Conservation (phyloP, 2,797 vertebrate species). For the Enteromius treurensis region DNA sequence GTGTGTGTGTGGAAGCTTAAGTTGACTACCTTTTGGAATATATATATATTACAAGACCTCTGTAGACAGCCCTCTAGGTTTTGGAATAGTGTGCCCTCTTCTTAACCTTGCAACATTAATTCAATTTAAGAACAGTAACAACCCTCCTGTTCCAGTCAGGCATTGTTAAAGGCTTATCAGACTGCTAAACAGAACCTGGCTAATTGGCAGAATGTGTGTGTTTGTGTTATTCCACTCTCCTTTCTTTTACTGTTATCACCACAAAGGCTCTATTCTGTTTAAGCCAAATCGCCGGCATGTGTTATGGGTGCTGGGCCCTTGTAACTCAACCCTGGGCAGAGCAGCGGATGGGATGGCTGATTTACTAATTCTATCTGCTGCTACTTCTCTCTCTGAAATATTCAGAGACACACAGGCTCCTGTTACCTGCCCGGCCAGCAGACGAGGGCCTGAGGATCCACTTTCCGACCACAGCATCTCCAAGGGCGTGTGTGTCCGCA, state of each 20-base stretch:
- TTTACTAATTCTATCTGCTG: constrained; percentile 29
- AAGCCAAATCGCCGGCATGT: constrained; percentile 43
- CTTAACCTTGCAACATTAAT: constrained; percentile 12
- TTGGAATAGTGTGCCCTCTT: background rate
- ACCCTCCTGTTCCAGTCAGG: constrained; percentile 11
- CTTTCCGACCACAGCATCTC: constrained; percentile 49
- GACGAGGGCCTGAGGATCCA: constrained; percentile 34
- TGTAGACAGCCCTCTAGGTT: background rate
- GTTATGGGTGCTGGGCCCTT: constrained; percentile 22
- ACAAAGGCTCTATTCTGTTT: constrained; percentile 44
- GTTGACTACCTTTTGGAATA: background rate
- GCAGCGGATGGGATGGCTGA: constrained; percentile 36
- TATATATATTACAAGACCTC: background rate
- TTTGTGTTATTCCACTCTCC: constrained; percentile 44
- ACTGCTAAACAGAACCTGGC: constrained; percentile 18
- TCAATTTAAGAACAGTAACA: constrained; percentile 8
- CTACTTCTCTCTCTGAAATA: constrained; percentile 57
- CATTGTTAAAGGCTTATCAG: constrained; percentile 20
- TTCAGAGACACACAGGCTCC: constrained; percentile 55
- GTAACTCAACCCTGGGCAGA: constrained; percentile 39
- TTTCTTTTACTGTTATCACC: constrained; percentile 44
- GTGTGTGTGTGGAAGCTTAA: background rate
- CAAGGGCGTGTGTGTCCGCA: constrained; percentile 33
- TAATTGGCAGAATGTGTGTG: constrained; percentile 15
- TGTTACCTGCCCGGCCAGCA: constrained; percentile 54